These are phyloP conservation scores for Mythimna vitellina DNA, from an alignment of 2,888 invertebrate species.

Conservation along the genomic window DNA sequence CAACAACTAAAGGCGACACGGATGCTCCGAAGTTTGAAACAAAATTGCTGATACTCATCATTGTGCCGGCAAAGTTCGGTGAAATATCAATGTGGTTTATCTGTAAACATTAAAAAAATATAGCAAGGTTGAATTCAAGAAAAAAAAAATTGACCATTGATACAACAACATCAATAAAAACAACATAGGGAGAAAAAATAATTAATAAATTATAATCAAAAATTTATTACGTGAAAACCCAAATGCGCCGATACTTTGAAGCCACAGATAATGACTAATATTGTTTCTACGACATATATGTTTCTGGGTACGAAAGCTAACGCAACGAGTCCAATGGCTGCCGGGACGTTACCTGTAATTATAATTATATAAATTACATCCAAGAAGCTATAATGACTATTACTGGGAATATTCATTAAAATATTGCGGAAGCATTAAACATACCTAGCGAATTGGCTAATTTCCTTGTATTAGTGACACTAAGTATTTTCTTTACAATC, in stretches of 20 bases:
- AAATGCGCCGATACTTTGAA: slow-evolving; percentile 91
- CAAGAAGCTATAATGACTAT: too few species aligned
- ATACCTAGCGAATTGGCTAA: slow-evolving; percentile 89
- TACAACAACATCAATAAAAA: not conserved
- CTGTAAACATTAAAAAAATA: slow-evolving; percentile 72
- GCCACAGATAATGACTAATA: slow-evolving; percentile 91
- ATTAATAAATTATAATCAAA: not conserved
- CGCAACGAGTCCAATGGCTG: slow-evolving; percentile 89
- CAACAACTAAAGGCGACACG: slow-evolving; percentile 93
- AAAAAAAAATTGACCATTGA: not conserved
- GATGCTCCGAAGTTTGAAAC: slow-evolving; percentile 93
- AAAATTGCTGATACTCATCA: slow-evolving; percentile 96
- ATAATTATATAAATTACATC: not conserved
- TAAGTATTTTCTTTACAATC: slow-evolving; percentile 88
- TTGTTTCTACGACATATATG: slow-evolving; percentile 86
- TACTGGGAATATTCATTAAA: too few species aligned
- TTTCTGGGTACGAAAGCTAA: slow-evolving; percentile 89
- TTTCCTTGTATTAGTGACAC: slow-evolving; percentile 90
- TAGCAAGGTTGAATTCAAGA: not conserved
- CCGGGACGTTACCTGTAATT: slow-evolving; percentile 88
- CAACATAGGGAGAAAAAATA: too few species aligned
- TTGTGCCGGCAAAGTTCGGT: slow-evolving; percentile 94
- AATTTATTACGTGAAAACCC: slow-evolving; percentile 90
- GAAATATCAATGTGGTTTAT: slow-evolving; percentile 95
- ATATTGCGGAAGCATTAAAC: not conserved